Conservation (phyloP, 2,888 invertebrate genomes). For the Esperia sulphurella region DNA sequence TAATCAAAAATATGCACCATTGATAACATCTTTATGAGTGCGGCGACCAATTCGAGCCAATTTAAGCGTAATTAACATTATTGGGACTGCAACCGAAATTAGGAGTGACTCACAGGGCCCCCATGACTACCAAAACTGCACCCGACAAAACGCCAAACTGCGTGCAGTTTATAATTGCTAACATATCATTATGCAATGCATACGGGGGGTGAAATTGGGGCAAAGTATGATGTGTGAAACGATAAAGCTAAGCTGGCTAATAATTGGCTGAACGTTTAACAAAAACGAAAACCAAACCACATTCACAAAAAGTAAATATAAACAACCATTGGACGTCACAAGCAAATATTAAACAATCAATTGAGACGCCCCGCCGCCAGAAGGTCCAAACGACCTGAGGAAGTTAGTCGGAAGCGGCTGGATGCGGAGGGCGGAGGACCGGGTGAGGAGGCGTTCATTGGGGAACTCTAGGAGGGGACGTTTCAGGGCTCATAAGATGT, state of each 20-base stretch:
- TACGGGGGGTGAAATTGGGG: neutral
- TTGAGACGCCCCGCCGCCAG: too few species aligned
- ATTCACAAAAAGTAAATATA: too few species aligned
- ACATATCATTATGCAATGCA: conserved; percentile 11
- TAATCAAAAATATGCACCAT: neutral
- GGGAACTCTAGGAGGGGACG: too few species aligned
- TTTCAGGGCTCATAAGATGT: too few species aligned
- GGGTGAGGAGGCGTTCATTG: too few species aligned
- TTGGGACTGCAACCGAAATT: conserved; percentile 7
- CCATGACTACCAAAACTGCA: conserved; percentile 10
- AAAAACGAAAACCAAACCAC: too few species aligned
- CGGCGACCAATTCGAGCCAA: conserved; percentile 10
- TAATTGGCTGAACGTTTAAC: too few species aligned
- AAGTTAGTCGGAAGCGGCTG: too few species aligned
- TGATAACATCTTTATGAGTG: conserved; percentile 8
- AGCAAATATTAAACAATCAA: too few species aligned
- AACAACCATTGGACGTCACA: too few species aligned
- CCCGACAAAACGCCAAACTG: conserved; percentile 9
- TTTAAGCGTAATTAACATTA: conserved; percentile 11
- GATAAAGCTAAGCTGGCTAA: neutral
- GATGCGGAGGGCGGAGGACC: too few species aligned
- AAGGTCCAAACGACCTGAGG: too few species aligned
- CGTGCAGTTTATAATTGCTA: conserved; percentile 21
- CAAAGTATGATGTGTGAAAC: neutral
- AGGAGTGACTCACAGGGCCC: conserved; percentile 7